Conservation (phyloP, 1,140 invertebrate genomes). For the Sycophila sp. region DNA sequence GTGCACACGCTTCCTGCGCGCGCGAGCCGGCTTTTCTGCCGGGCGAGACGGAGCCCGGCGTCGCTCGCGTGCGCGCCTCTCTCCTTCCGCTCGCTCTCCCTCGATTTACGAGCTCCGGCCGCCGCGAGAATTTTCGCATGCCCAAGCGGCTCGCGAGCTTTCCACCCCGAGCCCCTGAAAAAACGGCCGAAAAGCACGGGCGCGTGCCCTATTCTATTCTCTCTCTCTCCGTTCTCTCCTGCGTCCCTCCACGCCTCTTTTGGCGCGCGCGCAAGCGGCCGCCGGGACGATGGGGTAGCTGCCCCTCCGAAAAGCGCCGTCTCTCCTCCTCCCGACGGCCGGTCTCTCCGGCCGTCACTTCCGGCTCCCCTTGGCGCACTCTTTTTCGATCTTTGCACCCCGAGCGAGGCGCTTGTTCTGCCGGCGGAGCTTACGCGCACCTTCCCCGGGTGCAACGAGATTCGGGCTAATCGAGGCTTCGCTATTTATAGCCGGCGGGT, state of each 20-base stretch:
- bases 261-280: too few species aligned
- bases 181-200: too few species aligned
- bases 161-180: too few species aligned
- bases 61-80: background rate
- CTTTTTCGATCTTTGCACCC: background rate
- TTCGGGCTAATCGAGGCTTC: too few species aligned
- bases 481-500: too few species aligned
- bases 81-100: background rate
- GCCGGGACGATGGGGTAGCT: background rate
- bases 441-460: too few species aligned
- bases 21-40: background rate
- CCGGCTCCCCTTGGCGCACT: background rate
- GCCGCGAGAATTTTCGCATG: too few species aligned
- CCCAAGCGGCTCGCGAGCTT: too few species aligned
- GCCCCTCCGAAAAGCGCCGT: too few species aligned
- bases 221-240: background rate
- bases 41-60: background rate
- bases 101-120: too few species aligned
- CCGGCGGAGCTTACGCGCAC: too few species aligned
- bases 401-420: background rate
- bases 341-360: background rate
- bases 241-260: background rate
- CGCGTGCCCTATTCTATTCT: too few species aligned
- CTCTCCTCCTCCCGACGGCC: background rate
- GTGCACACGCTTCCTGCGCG: background rate